Percentiles rank a stretch among this genome's conserved stretches.
Evolutionary conservation across 2,797 vertebrate genomes (phyloP).

Genomic region (Chloroceryle inda): DNA sequence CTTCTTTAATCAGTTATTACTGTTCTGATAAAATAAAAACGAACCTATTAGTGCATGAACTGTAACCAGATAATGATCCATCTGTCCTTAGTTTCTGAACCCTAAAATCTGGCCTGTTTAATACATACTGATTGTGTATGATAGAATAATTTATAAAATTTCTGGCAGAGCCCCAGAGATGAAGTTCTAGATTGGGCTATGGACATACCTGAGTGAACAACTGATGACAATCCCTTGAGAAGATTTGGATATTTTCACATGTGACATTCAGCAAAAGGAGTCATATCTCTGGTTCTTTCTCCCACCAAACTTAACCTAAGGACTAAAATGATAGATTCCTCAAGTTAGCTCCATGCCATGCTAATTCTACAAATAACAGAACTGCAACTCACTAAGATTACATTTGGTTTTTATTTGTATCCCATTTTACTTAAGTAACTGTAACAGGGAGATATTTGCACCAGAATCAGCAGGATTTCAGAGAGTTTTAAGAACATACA

Average conservation of each 20-base stretch:
- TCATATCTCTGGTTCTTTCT: slow-evolving; percentile 48
- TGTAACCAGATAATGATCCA: background rate
- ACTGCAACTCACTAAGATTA: background rate
- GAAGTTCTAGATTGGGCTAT: slow-evolving; percentile 29
- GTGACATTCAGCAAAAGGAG: slow-evolving; percentile 64
- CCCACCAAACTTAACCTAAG: slow-evolving; percentile 2
- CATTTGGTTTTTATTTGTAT: background rate
- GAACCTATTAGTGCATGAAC: background rate
- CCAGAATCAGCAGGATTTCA: background rate
- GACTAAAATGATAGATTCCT: background rate
- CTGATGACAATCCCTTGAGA: background rate
- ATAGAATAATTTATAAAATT: background rate
- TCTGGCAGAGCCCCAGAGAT: background rate
- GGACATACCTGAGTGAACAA: slow-evolving; percentile 50
- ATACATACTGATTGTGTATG: background rate
- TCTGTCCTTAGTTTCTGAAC: background rate
- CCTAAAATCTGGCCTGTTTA: background rate
- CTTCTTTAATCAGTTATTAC: background rate
- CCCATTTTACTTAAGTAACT: background rate
- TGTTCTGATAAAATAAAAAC: background rate
- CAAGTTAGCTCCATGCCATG: background rate
- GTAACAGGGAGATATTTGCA: background rate
- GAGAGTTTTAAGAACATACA: background rate
- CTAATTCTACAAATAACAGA: background rate
- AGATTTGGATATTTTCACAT: slow-evolving; percentile 56